Conservation (phyloP, 2,888 invertebrate genomes). For the Cylindroiulus punctatus region DNA sequence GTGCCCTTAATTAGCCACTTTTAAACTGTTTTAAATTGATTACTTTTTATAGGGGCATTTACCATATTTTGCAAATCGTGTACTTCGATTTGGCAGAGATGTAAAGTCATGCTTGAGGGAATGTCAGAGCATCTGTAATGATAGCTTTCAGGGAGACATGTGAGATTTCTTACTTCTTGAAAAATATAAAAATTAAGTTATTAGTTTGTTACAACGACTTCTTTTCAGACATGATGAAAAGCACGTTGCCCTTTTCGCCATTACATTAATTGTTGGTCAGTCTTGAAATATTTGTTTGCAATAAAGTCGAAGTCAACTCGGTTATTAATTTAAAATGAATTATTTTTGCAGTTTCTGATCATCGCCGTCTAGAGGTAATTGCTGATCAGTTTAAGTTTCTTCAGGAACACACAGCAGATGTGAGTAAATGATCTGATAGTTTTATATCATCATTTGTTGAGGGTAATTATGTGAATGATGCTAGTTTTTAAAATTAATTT, state of each 20-base stretch:
- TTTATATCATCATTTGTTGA: background rate
- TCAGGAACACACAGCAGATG: background rate
- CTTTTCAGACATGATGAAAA: background rate
- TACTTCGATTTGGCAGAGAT: background rate
- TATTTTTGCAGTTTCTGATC: background rate
- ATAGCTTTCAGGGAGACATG: background rate
- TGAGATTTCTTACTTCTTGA: background rate
- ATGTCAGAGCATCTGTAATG: background rate
- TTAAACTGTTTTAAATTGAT: background rate
- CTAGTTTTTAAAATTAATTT: no score
- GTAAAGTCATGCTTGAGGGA: background rate
- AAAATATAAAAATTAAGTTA: background rate
- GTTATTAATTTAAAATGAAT: background rate
- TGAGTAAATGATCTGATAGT: background rate
- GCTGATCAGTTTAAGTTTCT: background rate
- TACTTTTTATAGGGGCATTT: background rate
- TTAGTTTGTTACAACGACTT: no score
- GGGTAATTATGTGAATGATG: background rate
- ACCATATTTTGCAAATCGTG: background rate
- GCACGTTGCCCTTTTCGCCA: background rate
- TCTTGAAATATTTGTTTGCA: background rate
- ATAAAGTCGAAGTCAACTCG: background rate
- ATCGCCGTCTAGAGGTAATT: background rate
- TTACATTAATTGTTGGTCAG: background rate
- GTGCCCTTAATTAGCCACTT: background rate